Evolutionary conservation across 2,113 vertebrate species (phyloP).

Genomic region (Saguinus imperator): DNA sequence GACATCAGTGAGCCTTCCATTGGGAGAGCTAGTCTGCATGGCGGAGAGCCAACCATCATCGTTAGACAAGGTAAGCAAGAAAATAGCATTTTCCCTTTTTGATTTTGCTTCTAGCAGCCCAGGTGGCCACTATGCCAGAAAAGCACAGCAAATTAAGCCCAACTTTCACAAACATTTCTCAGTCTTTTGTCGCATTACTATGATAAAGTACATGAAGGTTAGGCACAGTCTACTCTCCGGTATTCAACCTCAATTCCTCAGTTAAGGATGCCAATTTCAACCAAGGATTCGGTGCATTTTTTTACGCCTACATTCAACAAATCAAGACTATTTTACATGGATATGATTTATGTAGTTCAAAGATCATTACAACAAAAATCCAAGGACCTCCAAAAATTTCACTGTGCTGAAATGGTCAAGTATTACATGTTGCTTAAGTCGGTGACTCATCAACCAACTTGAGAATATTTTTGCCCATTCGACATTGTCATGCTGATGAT

Average conservation of each 20-base stretch:
- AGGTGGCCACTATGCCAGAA: neutral
- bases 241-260: neutral
- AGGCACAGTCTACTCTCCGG: neutral
- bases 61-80: slow-evolving; percentile 88
- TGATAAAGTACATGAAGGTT: accelerated
- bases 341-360: neutral
- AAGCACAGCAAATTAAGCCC: neutral
- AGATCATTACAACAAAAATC: neutral
- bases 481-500: neutral
- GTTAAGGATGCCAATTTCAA: neutral
- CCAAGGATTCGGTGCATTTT: neutral
- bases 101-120: neutral
- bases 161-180: neutral
- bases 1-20: slow-evolving; percentile 94
- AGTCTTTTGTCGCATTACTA: neutral
- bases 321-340: neutral
- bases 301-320: neutral
- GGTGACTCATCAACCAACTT: neutral
- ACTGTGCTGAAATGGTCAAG: neutral
- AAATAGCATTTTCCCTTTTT: neutral
- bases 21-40: slow-evolving; percentile 90
- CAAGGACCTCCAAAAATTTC: neutral
- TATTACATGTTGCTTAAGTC: neutral
- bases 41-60: slow-evolving; percentile 88
- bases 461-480: neutral